Evolutionary conservation across 2,797 vertebrate genomes (phyloP), one percentile per base, ranked within the genome.

Genomic region (Cuniculus paca): DNA sequence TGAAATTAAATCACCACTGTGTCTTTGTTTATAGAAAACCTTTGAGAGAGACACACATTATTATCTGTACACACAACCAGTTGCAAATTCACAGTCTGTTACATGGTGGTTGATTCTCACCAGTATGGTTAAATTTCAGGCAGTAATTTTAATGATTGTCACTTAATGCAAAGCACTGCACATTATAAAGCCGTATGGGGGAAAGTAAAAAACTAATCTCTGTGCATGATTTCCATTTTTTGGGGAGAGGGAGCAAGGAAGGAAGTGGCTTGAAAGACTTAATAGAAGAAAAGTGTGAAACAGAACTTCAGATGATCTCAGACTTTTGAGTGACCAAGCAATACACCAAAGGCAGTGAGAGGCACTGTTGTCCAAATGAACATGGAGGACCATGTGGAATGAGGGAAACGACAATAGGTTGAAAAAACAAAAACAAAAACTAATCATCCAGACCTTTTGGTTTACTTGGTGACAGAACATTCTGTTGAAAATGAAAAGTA

Each of bases 11-110:
- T 90, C 80, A 92, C 12, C 13, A 34, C 34, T 68, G 1, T 86
- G 19, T 89, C 42, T n/a, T 80, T 84, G 58, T 60, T 91, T 87
- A 89, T 4, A 86, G 39, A 79, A 95, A 88, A 86, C 5, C 34
- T 60, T 34, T 74, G 50, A 1, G 7, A 92, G 39, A 68, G 39
- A 81, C 1, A 45, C 1, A 48, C 0, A 3, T 39, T 84, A 60
- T 24, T 39, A 34, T 65, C 72, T 95, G 56, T 34, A 68, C 34
- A 39, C 74, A 58, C 52, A 89, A 75, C 2, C 9, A 90, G 61
- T 20, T n/a, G n/a, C 45, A 79, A 74, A 92, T 83, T 92, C 68
- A 77, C 14, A 58, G 1, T 14, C 52, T 52, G 9, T 24, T 26
- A 72, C 7, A 81, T 34, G 74, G 20, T 93, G 24, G 24, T 61